These are phyloP conservation scores for Scomber colias DNA, from an alignment of 2,113 vertebrate genomes.

Conservation along the genomic window DNA sequence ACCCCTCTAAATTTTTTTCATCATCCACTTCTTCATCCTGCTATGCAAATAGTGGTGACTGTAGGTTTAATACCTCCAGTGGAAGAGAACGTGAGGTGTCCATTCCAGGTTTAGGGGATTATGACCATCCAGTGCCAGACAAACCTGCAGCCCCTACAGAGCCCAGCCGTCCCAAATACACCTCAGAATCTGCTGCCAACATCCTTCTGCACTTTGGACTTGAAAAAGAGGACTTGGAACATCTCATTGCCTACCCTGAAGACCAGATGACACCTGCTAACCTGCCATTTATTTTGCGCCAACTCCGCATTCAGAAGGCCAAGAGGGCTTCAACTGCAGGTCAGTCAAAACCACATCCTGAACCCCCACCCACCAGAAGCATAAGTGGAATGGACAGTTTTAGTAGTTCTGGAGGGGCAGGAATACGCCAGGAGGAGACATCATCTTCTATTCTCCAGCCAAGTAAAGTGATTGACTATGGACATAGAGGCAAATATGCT, in stretches of 20 bases:
- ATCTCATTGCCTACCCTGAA: slow-evolving; percentile 92
- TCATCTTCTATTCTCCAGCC: slow-evolving; percentile 75
- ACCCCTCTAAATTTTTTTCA: slow-evolving; percentile 42
- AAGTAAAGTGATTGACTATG: slow-evolving; percentile 94
- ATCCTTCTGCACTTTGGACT: slow-evolving; percentile 94
- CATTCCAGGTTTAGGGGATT: slow-evolving; percentile 66
- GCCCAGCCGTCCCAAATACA: slow-evolving; percentile 84
- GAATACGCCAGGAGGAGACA: background rate
- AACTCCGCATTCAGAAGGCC: slow-evolving; percentile 91
- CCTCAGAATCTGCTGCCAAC: slow-evolving; percentile 91
- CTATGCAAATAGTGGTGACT: background rate
- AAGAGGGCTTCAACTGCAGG: slow-evolving; percentile 64
- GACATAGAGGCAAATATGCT: slow-evolving; percentile 91
- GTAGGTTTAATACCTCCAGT: background rate
- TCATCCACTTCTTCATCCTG: slow-evolving; percentile 50
- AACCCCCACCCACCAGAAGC: slow-evolving; percentile 34
- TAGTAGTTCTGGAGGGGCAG: background rate
- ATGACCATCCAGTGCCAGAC: background rate
- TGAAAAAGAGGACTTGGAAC: slow-evolving; percentile 93
- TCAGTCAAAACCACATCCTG: slow-evolving; percentile 34
- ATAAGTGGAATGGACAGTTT: slow-evolving; percentile 3
- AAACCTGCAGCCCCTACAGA: background rate
- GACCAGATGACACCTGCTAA: slow-evolving; percentile 94
- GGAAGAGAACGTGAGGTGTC: background rate
- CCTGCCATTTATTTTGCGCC: slow-evolving; percentile 92